These are phyloP conservation scores for Callionymus lyra DNA, from an alignment of 2,113 vertebrate species.

Conservation along the genomic window DNA sequence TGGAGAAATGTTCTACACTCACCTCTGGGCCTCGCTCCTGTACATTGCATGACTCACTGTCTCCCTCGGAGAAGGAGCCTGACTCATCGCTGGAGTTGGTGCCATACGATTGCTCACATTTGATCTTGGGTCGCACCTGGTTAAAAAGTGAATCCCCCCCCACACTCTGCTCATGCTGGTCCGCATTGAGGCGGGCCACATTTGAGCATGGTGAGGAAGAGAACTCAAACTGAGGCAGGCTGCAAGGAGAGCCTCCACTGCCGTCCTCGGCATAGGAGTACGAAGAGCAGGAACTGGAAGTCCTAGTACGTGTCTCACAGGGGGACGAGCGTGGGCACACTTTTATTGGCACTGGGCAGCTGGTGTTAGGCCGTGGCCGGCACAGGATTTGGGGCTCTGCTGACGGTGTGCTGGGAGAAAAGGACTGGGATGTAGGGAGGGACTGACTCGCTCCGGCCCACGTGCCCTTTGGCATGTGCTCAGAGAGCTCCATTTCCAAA, in stretches of 20 bases:
- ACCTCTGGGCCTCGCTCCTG: slow-evolving; percentile 94
- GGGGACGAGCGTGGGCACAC: slow-evolving; percentile 95
- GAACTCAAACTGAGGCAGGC: slow-evolving; percentile 94
- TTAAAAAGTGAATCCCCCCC: slow-evolving; percentile 80
- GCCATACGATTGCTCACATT: slow-evolving; percentile 98
- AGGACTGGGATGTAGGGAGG: slow-evolving; percentile 85
- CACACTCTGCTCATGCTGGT: slow-evolving; percentile 81
- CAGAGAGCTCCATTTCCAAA: slow-evolving; percentile 88
- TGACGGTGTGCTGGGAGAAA: slow-evolving; percentile 69
- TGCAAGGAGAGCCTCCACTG: slow-evolving; percentile 92
- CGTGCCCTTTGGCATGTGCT: slow-evolving; percentile 86
- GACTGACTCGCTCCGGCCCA: slow-evolving; percentile 88
- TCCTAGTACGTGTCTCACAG: slow-evolving; percentile 90
- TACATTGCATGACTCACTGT: slow-evolving; percentile 95
- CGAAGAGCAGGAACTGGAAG: slow-evolving; percentile 96
- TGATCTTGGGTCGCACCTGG: slow-evolving; percentile 89
- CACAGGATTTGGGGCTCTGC: slow-evolving; percentile 74
- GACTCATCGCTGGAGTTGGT: slow-evolving; percentile 99
- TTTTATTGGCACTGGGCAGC: slow-evolving; percentile 99
- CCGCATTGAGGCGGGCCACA: slow-evolving; percentile 77
- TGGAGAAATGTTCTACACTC: slow-evolving; percentile 42
- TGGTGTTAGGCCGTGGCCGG: slow-evolving; percentile 89
- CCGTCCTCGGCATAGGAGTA: slow-evolving; percentile 96
- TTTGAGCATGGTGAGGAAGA: slow-evolving; percentile 95
- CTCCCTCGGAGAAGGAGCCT: slow-evolving; percentile 96